Percentiles rank a stretch among this genome's conserved stretches.
Conservation (phyloP, 2,888 invertebrate species). For the Drosophila anceps region DNA sequence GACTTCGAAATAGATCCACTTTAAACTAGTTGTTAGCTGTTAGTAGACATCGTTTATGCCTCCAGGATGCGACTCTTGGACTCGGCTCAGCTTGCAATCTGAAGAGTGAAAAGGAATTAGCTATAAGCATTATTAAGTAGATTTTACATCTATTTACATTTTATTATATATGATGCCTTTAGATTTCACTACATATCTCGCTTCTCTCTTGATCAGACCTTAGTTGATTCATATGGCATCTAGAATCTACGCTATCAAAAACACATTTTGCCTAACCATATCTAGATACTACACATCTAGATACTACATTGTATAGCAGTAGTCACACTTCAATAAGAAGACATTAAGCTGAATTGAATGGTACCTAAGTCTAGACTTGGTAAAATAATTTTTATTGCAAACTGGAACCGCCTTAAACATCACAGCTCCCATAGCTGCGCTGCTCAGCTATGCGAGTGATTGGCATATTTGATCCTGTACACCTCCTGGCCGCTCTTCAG, state of each 20-base stretch:
- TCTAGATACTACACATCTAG: too few relatives aligned
- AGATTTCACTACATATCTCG: too few relatives aligned
- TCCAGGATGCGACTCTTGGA: slow-evolving; percentile 64
- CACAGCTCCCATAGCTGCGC: background rate
- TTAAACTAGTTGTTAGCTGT: slow-evolving; percentile 19
- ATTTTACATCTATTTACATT: background rate
- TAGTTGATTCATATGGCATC: background rate
- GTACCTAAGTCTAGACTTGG: background rate
- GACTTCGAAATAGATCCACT: background rate
- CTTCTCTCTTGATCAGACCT: background rate
- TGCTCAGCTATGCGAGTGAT: slow-evolving; percentile 73
- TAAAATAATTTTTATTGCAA: background rate
- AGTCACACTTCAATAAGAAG: background rate
- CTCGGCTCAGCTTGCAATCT: slow-evolving; percentile 17
- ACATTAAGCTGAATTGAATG: background rate
- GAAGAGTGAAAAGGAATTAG: background rate
- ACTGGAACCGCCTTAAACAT: background rate
- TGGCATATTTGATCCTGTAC: slow-evolving; percentile 74
- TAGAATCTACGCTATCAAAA: too few relatives aligned
- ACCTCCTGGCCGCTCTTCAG: slow-evolving; percentile 77
- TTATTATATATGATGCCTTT: background rate
- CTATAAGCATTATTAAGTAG: too few relatives aligned
- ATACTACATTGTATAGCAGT: background rate
- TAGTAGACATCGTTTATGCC: background rate
- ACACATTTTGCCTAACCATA: background rate